Base-by-base conservation (phyloP, 2,888 invertebrate species). In the Ormia ochracea region DNA sequence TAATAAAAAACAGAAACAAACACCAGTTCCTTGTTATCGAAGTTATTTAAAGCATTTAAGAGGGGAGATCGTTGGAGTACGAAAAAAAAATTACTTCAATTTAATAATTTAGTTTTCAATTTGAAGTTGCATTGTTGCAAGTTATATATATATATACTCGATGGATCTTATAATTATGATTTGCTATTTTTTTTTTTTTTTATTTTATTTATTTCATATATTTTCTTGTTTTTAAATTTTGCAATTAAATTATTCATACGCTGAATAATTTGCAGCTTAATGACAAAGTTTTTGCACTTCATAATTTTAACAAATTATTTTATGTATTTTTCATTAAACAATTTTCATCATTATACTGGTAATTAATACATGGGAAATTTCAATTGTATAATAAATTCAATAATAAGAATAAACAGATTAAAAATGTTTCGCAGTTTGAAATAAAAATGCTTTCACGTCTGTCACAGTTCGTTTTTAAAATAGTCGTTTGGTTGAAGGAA, bases 201-300 rank as follows among this genome's bases (percentile, higher is more conserved):
- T 19, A 5, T 54, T 52, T 17, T 12, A 43, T 17, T n/a, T n/a
- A n/a, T n/a, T n/a, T n/a, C n/a, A n/a, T n/a, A n/a, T 38, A 36
- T 4, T 41, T 52, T 41, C 61, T 61, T 61, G 12, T n/a, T 52
- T 72, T 43, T 23, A 4, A 72, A 61, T 72, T 61, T 72, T 61
- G 31, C 61, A 52, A 72, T 65, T 56, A 63, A 63, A 45, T 48
- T 48, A 48, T 73, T 65, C 36, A 73, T 21, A 28, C 33, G 45
- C 14, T 36, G n/a, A 45, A 31, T 45, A 23, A 31, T 50, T 54
- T 56, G 4, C 12, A 43, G 41, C 33, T 54, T 48, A 23, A 50
- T 28, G 17, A 2, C 23, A 38, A 23, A 59, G 38, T 50, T 70
- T 61, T 19, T 5, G 19, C n/a, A 36, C 28, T 31, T 19, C 17